Percentiles rank a stretch among this genome's conserved stretches.
Conservation (phyloP, 2,113 vertebrate genomes). For the chimpanzee (Pan troglodytes) region NHGRI_mPanTro3-v2.1_pri NC_072416.2:28994501-28995000, state of each 20-base stretch:
- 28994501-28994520: too few species aligned
- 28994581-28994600: too few species aligned
- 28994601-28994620: too few species aligned
- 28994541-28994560: background rate
- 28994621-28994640: fast-evolving
- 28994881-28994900: too few species aligned
- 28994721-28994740: background rate
- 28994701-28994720: too few species aligned
- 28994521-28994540: background rate
- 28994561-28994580: background rate
- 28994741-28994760: background rate
- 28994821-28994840: too few species aligned
- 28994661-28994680: background rate
- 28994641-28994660: fast-evolving
- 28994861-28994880: background rate
- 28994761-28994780: background rate
- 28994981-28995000: background rate
- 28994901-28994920: background rate
- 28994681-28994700: background rate
- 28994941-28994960: too few species aligned
- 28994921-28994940: background rate
- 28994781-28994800: background rate
- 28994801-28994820: background rate
- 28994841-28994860: background rate
- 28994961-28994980: background rate